Evolutionary conservation across 2,888 invertebrate genomes (phyloP), one percentile per base, ranked within the genome.

Genomic region (Cryptocheilus praepositus): DNA sequence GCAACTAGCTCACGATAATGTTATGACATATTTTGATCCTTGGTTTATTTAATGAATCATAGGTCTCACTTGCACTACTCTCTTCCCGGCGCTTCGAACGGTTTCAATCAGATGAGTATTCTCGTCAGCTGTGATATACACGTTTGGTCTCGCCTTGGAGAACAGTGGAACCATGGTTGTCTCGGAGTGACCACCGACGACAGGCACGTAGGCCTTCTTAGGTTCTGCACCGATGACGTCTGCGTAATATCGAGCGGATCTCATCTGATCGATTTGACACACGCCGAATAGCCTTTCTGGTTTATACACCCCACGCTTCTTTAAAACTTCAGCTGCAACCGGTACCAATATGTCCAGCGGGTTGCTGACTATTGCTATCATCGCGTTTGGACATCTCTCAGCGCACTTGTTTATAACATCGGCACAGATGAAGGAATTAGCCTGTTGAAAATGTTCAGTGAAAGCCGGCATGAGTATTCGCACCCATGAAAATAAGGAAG

Each of bases 391-490:
- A 58, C 71, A 63, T 11, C 19, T 51, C 8, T 64, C 55, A 7
- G 60, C 60, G 45, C 58, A 61, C 46, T 46, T 55, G 15, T 49
- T 57, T 19, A 63, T 61, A 51, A 73, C 54, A 3, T 67, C 53
- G 7, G n/a, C 52, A 18, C 59, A 66, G 22, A 90, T 89, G 16
- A 82, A 72, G 0, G 87, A 87, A 76, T 91, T 73, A 0, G 52
- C 61, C 61, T 61, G 36, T 19, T 19, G 36, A 43, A 44, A 49
- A 15, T 5, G n/a, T 3, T n/a, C 19, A n/a, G 19, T 16, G 15
- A 49, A 7, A 5, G n/a, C 2, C 45, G 7, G 15, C 8, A 3
- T 36, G 4, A 36, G 11, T 7, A 5, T 36, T 36, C 7, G 8
- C 3, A 5, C 25, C 25, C 25, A 25, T 25, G 3, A 4, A 3